phyloP scores from a whole-genome alignment of 1,140 invertebrate genomes.

The Acromyrmex heyeri region DNA sequence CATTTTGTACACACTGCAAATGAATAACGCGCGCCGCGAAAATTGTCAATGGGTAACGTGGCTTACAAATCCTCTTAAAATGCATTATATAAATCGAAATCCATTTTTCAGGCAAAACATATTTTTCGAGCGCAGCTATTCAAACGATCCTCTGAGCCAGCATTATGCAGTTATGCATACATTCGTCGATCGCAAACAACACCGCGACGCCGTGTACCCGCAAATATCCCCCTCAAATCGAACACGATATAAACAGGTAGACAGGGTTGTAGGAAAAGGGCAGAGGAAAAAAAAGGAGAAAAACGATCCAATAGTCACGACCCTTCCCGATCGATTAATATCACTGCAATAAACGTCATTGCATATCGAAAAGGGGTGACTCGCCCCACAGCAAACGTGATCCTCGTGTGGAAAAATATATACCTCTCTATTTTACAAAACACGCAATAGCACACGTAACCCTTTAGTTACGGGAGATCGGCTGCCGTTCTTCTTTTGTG shows the following conservation, averaged over 20 bases:
- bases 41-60: constrained; percentile 52
- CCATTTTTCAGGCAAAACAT: constrained; percentile 74
- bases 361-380: constrained; percentile 58
- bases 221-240: constrained; percentile 54
- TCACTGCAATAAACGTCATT: constrained; percentile 74
- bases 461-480: constrained; percentile 34
- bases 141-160: constrained; percentile 40
- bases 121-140: constrained; percentile 71
- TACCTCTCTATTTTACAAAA: constrained; percentile 70
- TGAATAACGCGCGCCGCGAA: constrained; percentile 48
- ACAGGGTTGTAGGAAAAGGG: constrained; percentile 55
- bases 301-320: constrained; percentile 62
- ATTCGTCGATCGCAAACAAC: constrained; percentile 57
- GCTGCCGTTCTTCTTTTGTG: constrained; percentile 44
- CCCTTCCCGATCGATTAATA: constrained; percentile 72
- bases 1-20: constrained; percentile 38
- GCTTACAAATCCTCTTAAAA: constrained; percentile 64
- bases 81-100: constrained; percentile 63
- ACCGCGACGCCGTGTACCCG: constrained; percentile 45
- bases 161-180: constrained; percentile 25
- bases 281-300: constrained; percentile 52
- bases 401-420: constrained; percentile 56
- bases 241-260: constrained; percentile 67
- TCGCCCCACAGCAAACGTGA: constrained; percentile 27
- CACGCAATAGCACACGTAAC: constrained; percentile 61